Conservation (phyloP, 2,113 vertebrate species). For the Apodemus sylvaticus region DNA sequence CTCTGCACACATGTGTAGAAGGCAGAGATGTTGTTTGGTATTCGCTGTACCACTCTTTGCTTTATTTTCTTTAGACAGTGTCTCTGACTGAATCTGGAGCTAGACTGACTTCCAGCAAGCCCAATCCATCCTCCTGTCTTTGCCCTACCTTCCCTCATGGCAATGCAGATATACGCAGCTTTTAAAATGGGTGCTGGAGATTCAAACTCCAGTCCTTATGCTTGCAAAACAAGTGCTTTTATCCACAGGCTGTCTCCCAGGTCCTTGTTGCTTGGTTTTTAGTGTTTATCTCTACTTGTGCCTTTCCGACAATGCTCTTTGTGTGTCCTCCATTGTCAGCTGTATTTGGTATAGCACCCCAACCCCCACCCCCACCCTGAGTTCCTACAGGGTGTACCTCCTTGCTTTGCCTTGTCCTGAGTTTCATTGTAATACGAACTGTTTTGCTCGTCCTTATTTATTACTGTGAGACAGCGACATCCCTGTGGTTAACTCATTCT, state of each 20-base stretch:
- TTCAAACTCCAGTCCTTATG: too few species aligned
- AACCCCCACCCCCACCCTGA: neutral
- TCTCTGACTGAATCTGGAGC: neutral
- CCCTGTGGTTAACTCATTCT: constrained; percentile 24
- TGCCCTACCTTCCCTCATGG: neutral
- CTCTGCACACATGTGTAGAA: neutral
- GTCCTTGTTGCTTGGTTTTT: neutral
- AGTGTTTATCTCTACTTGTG: neutral
- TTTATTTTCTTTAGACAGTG: neutral
- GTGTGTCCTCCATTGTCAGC: neutral
- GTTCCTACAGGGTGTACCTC: neutral
- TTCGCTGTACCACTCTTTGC: neutral
- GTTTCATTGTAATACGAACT: neutral
- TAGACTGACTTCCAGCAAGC: neutral
- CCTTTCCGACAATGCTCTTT: neutral
- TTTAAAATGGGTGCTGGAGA: neutral
- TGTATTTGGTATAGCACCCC: neutral
- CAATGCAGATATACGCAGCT: neutral
- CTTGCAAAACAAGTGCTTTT: neutral
- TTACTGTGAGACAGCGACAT: neutral
- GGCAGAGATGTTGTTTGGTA: neutral
- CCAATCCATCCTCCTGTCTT: neutral
- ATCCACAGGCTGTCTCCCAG: neutral
- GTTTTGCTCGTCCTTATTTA: constrained; percentile 6
- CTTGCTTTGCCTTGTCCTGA: neutral